Conservation (phyloP, 2,113 vertebrate species). For the Setophaga kirtlandii region DNA sequence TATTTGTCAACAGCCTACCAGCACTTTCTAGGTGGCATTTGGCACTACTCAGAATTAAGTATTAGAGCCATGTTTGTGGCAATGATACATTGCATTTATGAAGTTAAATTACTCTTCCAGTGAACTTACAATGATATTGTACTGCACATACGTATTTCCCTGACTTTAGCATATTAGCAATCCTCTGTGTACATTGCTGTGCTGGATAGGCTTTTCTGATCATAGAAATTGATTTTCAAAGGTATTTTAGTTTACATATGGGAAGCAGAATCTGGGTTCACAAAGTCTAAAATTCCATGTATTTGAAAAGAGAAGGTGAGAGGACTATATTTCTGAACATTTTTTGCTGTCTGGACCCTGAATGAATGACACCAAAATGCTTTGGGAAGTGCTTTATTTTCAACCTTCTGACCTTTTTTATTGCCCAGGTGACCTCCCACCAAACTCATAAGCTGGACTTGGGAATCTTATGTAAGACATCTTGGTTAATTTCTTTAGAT, state of each 20-base stretch:
- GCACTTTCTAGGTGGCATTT: background rate
- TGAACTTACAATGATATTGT: background rate
- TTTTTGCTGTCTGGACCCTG: background rate
- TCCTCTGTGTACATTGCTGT: background rate
- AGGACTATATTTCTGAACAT: background rate
- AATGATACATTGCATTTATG: background rate
- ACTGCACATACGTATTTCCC: background rate
- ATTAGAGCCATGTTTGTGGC: background rate
- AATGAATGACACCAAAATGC: background rate
- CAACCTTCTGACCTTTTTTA: background rate
- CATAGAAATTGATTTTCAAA: background rate
- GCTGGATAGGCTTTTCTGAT: background rate
- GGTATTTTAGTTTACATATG: background rate
- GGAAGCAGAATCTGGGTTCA: background rate
- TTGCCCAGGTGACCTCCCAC: background rate
- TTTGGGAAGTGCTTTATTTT: background rate
- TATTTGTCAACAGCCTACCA: conserved; percentile 9
- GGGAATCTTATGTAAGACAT: background rate
- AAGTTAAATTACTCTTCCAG: background rate
- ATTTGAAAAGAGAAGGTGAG: background rate
- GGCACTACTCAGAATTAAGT: background rate
- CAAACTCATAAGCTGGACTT: background rate
- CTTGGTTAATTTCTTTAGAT: background rate
- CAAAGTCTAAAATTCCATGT: background rate
- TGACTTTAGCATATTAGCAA: background rate